Evolutionary conservation across 2,113 vertebrate species (phyloP).

Genomic region (Mixornis gularis): DNA sequence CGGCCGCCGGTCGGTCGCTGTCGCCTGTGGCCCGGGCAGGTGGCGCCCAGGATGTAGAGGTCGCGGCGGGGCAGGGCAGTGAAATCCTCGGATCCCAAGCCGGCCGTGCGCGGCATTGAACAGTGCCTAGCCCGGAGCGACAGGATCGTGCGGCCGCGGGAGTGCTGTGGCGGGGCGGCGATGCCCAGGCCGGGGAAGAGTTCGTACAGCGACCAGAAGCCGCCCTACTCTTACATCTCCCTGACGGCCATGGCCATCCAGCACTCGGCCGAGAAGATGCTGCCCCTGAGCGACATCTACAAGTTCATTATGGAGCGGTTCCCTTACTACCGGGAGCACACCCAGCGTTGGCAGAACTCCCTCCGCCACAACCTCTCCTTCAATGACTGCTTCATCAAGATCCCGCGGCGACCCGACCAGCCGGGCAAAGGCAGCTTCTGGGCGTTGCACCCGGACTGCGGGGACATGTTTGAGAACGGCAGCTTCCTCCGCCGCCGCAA

Average conservation of each 20-base stretch:
- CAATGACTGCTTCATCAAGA: conserved; percentile 98
- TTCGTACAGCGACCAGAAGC: conserved; percentile 97
- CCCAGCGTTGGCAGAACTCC: conserved; percentile 97
- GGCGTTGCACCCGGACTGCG: conserved; percentile 94
- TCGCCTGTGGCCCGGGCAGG: background rate
- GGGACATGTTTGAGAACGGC: conserved; percentile 98
- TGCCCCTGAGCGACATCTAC: conserved; percentile 95
- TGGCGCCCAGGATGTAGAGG: background rate
- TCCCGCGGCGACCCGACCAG: conserved; percentile 92
- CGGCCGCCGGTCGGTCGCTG: too few relatives aligned
- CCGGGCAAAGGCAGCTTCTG: conserved; percentile 98
- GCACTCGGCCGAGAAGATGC: conserved; percentile 92
- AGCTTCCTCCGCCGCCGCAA: conserved; percentile 94
- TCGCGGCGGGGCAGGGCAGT: background rate
- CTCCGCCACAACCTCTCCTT: conserved; percentile 96
- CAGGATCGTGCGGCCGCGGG: background rate
- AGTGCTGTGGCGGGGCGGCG: background rate
- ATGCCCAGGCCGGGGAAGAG: conserved; percentile 96
- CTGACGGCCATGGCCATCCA: conserved; percentile 97
- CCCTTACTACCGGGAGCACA: conserved; percentile 94
- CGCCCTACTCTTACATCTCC: conserved; percentile 95
- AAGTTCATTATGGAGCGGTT: conserved; percentile 98
- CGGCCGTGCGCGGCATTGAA: background rate
- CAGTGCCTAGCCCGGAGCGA: background rate
- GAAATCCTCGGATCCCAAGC: background rate